Evolutionary conservation across 2,888 invertebrate species (phyloP).

Genomic region (Nineta flava): DNA sequence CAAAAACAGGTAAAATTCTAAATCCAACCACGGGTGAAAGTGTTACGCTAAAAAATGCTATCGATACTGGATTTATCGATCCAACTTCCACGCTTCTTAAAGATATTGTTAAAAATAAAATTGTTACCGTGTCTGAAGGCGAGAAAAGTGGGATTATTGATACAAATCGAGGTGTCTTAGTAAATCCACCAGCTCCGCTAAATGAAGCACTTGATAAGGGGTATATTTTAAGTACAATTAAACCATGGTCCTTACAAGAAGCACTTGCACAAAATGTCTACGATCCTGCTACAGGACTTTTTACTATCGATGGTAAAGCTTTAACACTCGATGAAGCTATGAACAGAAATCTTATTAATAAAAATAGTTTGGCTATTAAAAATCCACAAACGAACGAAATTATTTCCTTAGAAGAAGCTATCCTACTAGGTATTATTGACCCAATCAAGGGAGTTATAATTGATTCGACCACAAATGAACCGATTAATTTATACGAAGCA

Average conservation of each 20-base stretch:
- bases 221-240: conserved; percentile 58
- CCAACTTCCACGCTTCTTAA: conserved; percentile 54
- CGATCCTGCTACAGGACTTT: conserved; percentile 54
- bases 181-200: conserved; percentile 51
- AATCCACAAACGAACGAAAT: conserved; percentile 69
- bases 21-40: conserved; percentile 61
- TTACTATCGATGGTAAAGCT: conserved; percentile 49
- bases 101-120: conserved; percentile 49
- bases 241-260: conserved; percentile 71
- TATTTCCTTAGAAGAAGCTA: conserved; percentile 64
- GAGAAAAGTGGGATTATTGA: conserved; percentile 54
- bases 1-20: conserved; percentile 55
- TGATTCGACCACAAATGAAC: conserved; percentile 57
- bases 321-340: conserved; percentile 63
- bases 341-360: conserved; percentile 55
- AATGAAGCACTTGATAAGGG: conserved; percentile 71
- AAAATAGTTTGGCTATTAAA: conserved; percentile 58
- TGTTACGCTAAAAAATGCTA: conserved; percentile 59
- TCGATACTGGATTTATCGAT: conserved; percentile 55
- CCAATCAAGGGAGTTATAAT: conserved; percentile 62
- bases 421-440: conserved; percentile 58
- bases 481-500: conserved; percentile 68
- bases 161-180: conserved; percentile 49
- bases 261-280: conserved; percentile 68
- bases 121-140: conserved; percentile 53